Evolutionary conservation across 1,140 invertebrate genomes (phyloP).

Genomic region (Plutomurus gul): DNA sequence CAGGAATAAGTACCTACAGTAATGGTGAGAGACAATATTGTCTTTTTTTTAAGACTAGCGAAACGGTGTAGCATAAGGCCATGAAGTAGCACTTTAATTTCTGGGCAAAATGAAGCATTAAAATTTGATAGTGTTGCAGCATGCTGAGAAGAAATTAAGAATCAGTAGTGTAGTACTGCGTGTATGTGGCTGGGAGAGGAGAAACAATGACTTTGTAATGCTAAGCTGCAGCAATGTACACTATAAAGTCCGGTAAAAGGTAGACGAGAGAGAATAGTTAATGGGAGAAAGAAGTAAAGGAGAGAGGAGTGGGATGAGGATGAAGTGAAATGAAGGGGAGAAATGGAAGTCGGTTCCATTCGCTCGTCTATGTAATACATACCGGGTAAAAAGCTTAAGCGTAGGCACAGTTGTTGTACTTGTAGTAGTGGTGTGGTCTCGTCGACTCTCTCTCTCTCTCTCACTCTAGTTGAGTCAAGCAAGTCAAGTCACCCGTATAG

Average conservation of each 20-base stretch:
- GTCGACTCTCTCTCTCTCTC: too few relatives aligned
- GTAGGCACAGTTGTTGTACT: not conserved
- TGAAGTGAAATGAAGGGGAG: constrained; percentile 39
- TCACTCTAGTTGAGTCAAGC: not conserved
- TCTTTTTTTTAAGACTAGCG: not conserved
- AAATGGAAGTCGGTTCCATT: constrained; percentile 9
- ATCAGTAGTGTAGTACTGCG: not conserved
- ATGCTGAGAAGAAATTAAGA: constrained; percentile 29
- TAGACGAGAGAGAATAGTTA: constrained; percentile 5
- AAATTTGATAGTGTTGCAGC: constrained; percentile 23
- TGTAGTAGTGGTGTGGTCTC: too few relatives aligned
- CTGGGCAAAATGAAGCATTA: constrained; percentile 30
- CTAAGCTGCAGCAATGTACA: not conserved
- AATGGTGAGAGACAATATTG: too few relatives aligned
- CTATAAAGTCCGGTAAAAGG: constrained; percentile 16
- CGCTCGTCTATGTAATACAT: not conserved
- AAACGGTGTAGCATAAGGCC: constrained; percentile 14
- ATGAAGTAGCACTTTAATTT: constrained; percentile 31
- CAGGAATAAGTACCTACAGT: not conserved
- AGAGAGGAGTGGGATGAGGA: constrained; percentile 17
- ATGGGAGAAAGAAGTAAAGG: constrained; percentile 21
- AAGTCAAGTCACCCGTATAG: not conserved
- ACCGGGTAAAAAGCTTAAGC: constrained; percentile 1
- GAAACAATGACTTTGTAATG: constrained; percentile 4
- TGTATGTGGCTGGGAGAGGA: too few relatives aligned